Percentiles rank a stretch among this genome's conserved stretches.
These are phyloP conservation scores for Ips typographus DNA, from an alignment of 1,140 invertebrate genomes.

Conservation along the genomic window DNA sequence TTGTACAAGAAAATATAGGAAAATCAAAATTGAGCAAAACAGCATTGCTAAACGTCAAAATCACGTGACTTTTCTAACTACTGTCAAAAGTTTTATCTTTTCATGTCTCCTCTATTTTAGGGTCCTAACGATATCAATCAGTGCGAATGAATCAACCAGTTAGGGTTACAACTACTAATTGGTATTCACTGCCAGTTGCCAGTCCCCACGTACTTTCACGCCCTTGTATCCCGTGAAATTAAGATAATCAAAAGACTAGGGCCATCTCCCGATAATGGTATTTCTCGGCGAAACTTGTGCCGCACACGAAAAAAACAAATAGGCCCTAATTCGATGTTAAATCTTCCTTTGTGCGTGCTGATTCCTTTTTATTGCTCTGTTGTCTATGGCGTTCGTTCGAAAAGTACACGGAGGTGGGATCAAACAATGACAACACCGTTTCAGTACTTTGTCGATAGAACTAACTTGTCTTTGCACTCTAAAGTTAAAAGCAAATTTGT, in stretches of 20 bases:
- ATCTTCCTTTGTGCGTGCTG: conserved; percentile 11
- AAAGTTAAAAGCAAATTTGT: not conserved
- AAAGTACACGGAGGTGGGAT: too few relatives aligned
- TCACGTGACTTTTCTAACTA: too few relatives aligned
- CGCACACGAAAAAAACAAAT: conserved; percentile 21
- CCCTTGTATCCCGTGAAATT: conserved; percentile 12
- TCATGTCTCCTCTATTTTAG: not conserved
- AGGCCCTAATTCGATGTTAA: conserved; percentile 20
- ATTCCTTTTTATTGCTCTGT: conserved; percentile 22
- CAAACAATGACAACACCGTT: too few relatives aligned
- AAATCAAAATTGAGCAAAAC: too few relatives aligned
- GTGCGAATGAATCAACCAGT: not conserved
- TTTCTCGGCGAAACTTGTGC: conserved; percentile 11
- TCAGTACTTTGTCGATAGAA: too few relatives aligned
- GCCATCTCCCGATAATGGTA: conserved; percentile 19
- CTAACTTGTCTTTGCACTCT: not conserved
- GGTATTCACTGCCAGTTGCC: conserved; percentile 8
- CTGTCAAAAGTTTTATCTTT: too few relatives aligned
- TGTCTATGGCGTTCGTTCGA: not conserved
- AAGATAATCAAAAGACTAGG: conserved; percentile 22
- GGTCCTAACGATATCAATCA: too few relatives aligned
- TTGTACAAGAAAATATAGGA: too few relatives aligned
- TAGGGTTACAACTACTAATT: conserved; percentile 5
- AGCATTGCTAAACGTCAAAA: too few relatives aligned
- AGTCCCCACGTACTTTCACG: conserved; percentile 18